A percentile compares a stretch with the other conserved stretches of the same genome.
phyloP scores from a whole-genome alignment of 2,888 invertebrate species.

The Perizoma affinitatum region DNA sequence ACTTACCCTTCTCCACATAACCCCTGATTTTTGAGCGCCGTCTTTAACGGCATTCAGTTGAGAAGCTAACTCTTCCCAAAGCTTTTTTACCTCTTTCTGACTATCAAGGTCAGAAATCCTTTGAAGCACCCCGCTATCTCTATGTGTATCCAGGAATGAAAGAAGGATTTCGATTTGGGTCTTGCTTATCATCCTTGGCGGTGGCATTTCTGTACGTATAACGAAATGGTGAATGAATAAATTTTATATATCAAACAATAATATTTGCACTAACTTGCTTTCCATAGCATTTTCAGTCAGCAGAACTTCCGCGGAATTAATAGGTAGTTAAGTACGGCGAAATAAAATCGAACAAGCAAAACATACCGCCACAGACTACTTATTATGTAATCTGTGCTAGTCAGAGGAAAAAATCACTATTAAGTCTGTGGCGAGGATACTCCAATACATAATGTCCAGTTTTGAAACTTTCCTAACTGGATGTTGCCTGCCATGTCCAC shows the following conservation, averaged over 20 bases:
- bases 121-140: constrained; percentile 4
- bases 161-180: not conserved
- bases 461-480: too few relatives aligned
- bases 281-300: too few relatives aligned
- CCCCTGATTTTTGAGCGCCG: constrained; percentile 4
- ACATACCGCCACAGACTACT: too few relatives aligned
- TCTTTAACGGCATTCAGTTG: constrained; percentile 1
- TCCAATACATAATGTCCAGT: too few relatives aligned
- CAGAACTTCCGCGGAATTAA: too few relatives aligned
- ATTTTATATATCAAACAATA: not conserved
- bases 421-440: too few relatives aligned
- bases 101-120: not conserved
- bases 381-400: too few relatives aligned
- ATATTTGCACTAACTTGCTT: not conserved
- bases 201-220: not conserved
- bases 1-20: constrained; percentile 9
- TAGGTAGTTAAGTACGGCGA: too few relatives aligned
- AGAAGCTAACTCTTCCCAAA: constrained; percentile 6
- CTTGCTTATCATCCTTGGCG: not conserved
- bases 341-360: too few relatives aligned
- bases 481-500: too few relatives aligned
- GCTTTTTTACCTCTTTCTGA: not conserved
- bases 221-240: not conserved
- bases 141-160: constrained; percentile 8
- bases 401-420: too few relatives aligned